Percentiles rank a stretch among this genome's conserved stretches.
Evolutionary conservation across 2,888 invertebrate genomes (phyloP).

Genomic region (Slavum lentiscoides): DNA sequence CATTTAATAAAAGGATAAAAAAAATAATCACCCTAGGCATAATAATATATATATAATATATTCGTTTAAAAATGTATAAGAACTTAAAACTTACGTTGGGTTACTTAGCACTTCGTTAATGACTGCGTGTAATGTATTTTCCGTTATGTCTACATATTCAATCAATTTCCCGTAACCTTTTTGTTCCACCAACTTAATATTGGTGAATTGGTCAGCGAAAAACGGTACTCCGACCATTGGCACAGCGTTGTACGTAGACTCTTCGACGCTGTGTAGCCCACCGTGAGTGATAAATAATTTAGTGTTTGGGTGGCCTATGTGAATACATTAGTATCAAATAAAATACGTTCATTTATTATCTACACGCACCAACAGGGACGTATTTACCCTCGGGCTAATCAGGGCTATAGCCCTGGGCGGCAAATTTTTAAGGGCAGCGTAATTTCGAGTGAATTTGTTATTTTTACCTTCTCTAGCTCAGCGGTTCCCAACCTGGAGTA

Average conservation of each 20-base stretch:
- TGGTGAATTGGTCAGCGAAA: slow-evolving; percentile 41
- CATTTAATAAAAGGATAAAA: no score
- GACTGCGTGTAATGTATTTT: neutral
- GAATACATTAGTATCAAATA: neutral
- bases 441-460: no score
- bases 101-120: slow-evolving; percentile 16
- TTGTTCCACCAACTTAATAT: slow-evolving; percentile 4
- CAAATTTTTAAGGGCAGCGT: no score
- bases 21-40: no score
- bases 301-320: slow-evolving; percentile 43
- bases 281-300: slow-evolving; percentile 42
- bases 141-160: neutral
- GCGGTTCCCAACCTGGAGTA: no score
- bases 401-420: no score
- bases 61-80: neutral
- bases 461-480: no score
- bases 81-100: neutral
- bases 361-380: no score
- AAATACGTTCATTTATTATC: neutral
- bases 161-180: slow-evolving; percentile 16
- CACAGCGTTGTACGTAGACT: slow-evolving; percentile 1
- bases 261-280: slow-evolving; percentile 26
- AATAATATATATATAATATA: no score
- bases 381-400: no score
- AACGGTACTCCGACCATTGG: slow-evolving; percentile 36